These are phyloP conservation scores for Geotrypetes seraphini DNA, from an alignment of 2,797 vertebrate species.

Conservation along the genomic window DNA sequence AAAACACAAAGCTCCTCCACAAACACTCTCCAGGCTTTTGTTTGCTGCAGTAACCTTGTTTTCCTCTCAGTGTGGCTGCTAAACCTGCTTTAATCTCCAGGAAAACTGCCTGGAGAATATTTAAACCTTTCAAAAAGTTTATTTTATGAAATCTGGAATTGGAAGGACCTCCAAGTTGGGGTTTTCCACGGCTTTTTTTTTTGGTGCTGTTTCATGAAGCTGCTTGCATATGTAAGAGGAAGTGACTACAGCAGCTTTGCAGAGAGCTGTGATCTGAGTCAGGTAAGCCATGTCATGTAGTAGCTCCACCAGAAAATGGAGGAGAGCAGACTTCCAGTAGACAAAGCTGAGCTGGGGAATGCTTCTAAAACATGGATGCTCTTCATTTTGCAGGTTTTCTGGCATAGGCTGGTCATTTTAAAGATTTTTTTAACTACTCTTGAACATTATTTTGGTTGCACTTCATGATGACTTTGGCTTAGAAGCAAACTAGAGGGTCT, in stretches of 20 bases:
- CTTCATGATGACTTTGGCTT: constrained; percentile 46
- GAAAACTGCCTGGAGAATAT: constrained; percentile 42
- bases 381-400: constrained; percentile 61
- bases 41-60: constrained; percentile 53
- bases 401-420: constrained; percentile 42
- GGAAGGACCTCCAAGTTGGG: constrained; percentile 53
- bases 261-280: constrained; percentile 70
- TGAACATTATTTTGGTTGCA: constrained; percentile 46
- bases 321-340: constrained; percentile 76
- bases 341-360: constrained; percentile 67
- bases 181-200: constrained; percentile 30
- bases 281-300: constrained; percentile 85
- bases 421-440: constrained; percentile 28
- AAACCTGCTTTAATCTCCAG: constrained; percentile 20
- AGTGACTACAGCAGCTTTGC: constrained; percentile 56
- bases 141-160: constrained; percentile 47
- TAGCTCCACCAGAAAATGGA: constrained; percentile 96
- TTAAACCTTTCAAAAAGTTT: constrained; percentile 45
- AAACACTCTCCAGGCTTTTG: constrained; percentile 48
- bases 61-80: constrained; percentile 44
- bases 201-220: constrained; percentile 54
- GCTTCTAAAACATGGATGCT: constrained; percentile 56
- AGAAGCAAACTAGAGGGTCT: constrained; percentile 49
- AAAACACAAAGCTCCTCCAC: constrained; percentile 64
- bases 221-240: constrained; percentile 57